Base-by-base conservation (phyloP, 2,888 invertebrate genomes). In the Stegana nigrithorax region DNA sequence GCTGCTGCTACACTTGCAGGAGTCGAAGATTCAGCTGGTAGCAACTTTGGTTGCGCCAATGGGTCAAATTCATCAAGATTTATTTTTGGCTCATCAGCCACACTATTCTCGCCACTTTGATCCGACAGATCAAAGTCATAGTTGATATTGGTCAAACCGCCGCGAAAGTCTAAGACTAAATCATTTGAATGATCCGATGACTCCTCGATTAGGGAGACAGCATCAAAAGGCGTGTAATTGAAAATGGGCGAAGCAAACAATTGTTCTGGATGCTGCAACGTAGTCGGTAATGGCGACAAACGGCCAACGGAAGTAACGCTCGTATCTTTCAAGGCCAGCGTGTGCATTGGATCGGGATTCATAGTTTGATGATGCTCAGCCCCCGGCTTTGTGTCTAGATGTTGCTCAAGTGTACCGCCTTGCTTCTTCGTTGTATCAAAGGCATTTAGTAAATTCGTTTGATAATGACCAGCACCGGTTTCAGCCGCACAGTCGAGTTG, bases 61-160 rank as follows among this genome's bases (percentile, higher is more conserved):
- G 86, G 86, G 81, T 86, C 86, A 60, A 87, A 86, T 69, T 87
- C 86, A 21, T 81, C 82, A 10, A 86, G 72, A 65, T 83, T 82
- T 1, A 83, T 62, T 66, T 83, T 87, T 1, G 72, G 56, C 7
- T 83, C 83, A 29, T 92, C 92, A 0, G 90, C 89, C 23, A 89
- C 86, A 69, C 91, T 92, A 75, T 91, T 92, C 7, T 92, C 92
- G 0, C 89, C 91, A 72, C 92, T 92, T 42, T 91, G 86, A 82
- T 92, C 93, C 2, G 92, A 92, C 63, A 92, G 86, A 81, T 92
- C 92, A 61, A 92, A 91, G 71, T 93, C 92, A 69, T 93, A 93
- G 81, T 92, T 92, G 12, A 93, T 89, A 73, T 91, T 90, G 23
- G 90, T 89, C 25, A 92, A 81, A 0, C 90, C 90, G 12, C 90